Evolutionary conservation across 1,140 invertebrate genomes (phyloP), one percentile per base, ranked within the genome.

Genomic region (Drosophila carrolli): DNA sequence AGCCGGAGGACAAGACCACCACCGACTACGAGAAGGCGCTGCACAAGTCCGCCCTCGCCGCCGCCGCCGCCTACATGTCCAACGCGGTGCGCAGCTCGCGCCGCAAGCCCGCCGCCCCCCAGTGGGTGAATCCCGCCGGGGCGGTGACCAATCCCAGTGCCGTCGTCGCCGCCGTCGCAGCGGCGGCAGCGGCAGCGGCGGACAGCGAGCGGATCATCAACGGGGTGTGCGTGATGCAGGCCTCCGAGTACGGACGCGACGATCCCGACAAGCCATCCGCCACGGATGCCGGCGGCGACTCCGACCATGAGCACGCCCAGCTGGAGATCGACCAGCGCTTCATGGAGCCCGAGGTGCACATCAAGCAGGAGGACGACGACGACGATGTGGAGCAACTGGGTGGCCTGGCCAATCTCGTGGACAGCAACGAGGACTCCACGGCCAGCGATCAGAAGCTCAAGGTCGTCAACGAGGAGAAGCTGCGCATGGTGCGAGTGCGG

Each of bases 61-160:
- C 82, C 0, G 82, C 82, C 4, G 82, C 82, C 4, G 83, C 82
- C 7, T 90, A 90, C 43, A 81, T 90, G 81, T 84, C 75, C 58
- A 92, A 84, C 66, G 83, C 77, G 40, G 85, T 80, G 23, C 61
- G 82, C 4, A 86, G 82, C 53, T 93, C 77, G 7, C 93, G 98
- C 63, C 94, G 98, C 61, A 99, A 99, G 93, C 97, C 98, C 0
- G 97, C 97, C 0, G 97, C 97, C 32, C 98, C 98, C 0, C 98
- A 99, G 93, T 98, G 98, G 97, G 97, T 99, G 0, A 98, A 98
- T 92, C 98, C 68, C 0, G 68, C 68, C 97, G 3, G 97, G 0
- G 97, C 6, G 44, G 67, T 32, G 8, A 51, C 65, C 14, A 78
- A 83, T 6, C 58, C 82, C 4, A 76, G 74, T 54, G 60, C 72